Conservation (phyloP, 2,888 invertebrate species). For the Lasioglossum lativentre region DNA sequence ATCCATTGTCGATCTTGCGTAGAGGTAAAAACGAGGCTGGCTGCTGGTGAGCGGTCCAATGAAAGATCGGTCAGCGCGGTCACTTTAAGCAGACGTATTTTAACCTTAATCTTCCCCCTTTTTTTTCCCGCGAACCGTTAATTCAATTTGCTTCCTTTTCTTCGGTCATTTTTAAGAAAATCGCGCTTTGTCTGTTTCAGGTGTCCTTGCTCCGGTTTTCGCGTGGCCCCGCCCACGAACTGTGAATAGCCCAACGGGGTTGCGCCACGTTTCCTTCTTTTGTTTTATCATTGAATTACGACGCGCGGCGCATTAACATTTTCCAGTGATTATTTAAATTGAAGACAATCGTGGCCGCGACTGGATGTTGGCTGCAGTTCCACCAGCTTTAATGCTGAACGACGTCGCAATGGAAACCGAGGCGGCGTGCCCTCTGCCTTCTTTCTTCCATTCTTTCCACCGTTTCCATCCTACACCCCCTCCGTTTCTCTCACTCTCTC, state of each 20-base stretch:
- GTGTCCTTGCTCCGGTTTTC: constrained; percentile 26
- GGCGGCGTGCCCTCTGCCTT: constrained; percentile 15
- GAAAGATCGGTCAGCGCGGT: constrained; percentile 20
- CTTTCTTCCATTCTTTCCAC: not conserved
- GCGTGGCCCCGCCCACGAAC: not conserved
- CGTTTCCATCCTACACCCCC: not conserved
- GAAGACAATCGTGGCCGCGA: constrained; percentile 77
- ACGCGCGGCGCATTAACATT: constrained; percentile 77
- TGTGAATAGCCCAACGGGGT: constrained; percentile 42
- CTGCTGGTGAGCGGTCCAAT: not conserved
- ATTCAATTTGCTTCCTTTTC: constrained; percentile 78
- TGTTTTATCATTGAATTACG: constrained; percentile 81
- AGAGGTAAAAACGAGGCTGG: constrained; percentile 29
- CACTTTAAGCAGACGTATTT: constrained; percentile 64
- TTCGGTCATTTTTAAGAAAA: constrained; percentile 59
- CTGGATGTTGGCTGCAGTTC: constrained; percentile 55
- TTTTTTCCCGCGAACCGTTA: constrained; percentile 69
- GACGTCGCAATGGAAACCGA: constrained; percentile 37
- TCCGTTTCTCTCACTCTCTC: not conserved
- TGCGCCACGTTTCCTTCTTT: constrained; percentile 69
- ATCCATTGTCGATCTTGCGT: constrained; percentile 23
- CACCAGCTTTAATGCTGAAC: constrained; percentile 62
- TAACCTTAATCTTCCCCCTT: constrained; percentile 69
- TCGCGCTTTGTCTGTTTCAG: constrained; percentile 34
- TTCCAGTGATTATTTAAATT: constrained; percentile 83